A percentile compares a stretch with the other conserved stretches of the same genome.
phyloP scores from a whole-genome alignment of 2,888 invertebrate species.

The Strigamia crassipes region DNA sequence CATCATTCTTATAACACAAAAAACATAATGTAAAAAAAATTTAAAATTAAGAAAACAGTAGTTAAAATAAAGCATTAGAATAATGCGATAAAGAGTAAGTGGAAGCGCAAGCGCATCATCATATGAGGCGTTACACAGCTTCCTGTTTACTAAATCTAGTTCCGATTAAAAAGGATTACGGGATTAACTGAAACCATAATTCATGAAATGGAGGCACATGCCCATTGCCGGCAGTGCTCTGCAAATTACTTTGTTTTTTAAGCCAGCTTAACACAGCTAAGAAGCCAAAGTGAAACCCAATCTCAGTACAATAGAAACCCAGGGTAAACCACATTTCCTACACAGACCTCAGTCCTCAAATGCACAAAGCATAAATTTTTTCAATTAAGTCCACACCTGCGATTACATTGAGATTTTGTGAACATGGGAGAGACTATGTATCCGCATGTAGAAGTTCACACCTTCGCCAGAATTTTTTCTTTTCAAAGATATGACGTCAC shows the following conservation, averaged over 20 bases:
- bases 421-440: no score
- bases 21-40: neutral
- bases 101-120: neutral
- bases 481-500: no score
- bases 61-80: neutral
- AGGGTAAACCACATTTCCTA: no score
- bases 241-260: neutral
- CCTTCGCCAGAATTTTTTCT: no score
- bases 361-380: no score
- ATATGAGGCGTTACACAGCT: neutral
- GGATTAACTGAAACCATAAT: neutral
- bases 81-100: neutral
- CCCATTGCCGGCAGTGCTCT: neutral
- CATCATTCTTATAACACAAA: neutral
- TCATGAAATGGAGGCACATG: neutral
- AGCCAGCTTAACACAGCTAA: neutral
- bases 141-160: neutral
- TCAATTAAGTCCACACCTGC: no score
- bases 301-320: no score
- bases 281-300: no score
- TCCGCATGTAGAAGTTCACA: no score
- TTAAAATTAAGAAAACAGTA: neutral
- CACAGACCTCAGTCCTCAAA: no score
- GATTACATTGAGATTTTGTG: no score
- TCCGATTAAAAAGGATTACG: neutral